Evolutionary conservation across 2,113 vertebrate genomes (phyloP), one percentile per base, ranked within the genome.

Genomic region (Labeo catla): DNA sequence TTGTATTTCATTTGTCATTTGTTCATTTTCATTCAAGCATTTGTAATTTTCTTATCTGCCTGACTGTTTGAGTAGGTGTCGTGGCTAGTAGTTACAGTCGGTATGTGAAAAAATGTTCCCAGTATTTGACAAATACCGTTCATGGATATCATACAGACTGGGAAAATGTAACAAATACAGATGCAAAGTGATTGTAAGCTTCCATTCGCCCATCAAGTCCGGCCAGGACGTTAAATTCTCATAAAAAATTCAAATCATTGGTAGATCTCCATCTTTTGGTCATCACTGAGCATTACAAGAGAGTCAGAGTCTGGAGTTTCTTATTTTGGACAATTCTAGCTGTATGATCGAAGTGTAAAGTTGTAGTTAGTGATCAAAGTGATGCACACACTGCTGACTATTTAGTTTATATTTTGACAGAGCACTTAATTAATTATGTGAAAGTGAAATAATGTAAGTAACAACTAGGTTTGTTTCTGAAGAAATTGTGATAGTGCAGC

Each of bases 231-330:
- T 1, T 6, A 16, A 36, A 77, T 77, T 77, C 23, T 57, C 28
- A 52, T 9, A 16, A 23, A 36, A 4, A 39, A 6, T 61, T 43
- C 28, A 39, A 23, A 63, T 45, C 79, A 36, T 82, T 16, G 63
- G 47, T 13, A 82, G 23, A 82, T 23, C 63, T 7, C 80, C 61
- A 70, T 70, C 80, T 82, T 11, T 52, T 39, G 80, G 80, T 36
- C 47, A 70, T 39, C 52, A 8, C 5, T 19, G 49, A 7, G 13
- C 19, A 68, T 52, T 50, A 49, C 80, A 82, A 52, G 61, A 49
- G 7, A 34, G 8, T 6, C 12, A 9, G 39, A 65, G 6, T 5
- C 43, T 34, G 54, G 15, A 36, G 12, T 72, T 72, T 43, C 8
- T 7, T 11, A 19, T 2, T 4, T 77, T 54, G 6, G 0, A 78